A percentile compares a stretch with the other conserved stretches of the same genome.
Evolutionary conservation across 2,888 invertebrate genomes (phyloP).

Genomic region (Heteromyza rotundicornis): DNA sequence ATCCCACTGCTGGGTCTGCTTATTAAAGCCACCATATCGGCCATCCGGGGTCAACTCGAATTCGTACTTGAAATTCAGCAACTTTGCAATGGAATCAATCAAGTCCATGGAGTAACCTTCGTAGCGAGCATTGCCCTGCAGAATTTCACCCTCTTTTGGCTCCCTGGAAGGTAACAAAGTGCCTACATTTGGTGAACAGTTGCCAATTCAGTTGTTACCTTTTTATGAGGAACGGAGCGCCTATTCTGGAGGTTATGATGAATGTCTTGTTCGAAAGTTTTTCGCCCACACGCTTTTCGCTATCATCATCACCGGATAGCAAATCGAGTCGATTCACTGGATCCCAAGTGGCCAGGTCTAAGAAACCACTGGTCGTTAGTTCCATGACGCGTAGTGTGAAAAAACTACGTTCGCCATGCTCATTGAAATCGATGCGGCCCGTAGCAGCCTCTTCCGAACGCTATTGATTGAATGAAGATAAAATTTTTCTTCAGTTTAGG

Average conservation of each 20-base stretch:
- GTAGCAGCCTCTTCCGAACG: slow-evolving; percentile 56
- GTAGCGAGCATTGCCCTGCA: slow-evolving; percentile 77
- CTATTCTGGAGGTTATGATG: slow-evolving; percentile 73
- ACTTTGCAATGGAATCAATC: slow-evolving; percentile 78
- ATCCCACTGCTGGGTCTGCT: slow-evolving; percentile 77
- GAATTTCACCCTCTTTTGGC: slow-evolving; percentile 66
- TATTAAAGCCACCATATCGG: slow-evolving; percentile 73
- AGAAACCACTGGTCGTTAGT: slow-evolving; percentile 66
- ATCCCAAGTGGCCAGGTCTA: slow-evolving; percentile 64
- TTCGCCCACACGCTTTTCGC: slow-evolving; percentile 64
- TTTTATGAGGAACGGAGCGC: slow-evolving; percentile 73
- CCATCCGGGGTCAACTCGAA: slow-evolving; percentile 76
- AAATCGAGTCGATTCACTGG: slow-evolving; percentile 58
- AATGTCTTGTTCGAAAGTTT: slow-evolving; percentile 71
- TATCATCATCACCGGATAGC: slow-evolving; percentile 67
- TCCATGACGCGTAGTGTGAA: slow-evolving; percentile 75
- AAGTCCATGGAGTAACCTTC: slow-evolving; percentile 93
- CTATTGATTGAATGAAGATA: slow-evolving; percentile 33
- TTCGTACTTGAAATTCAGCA: slow-evolving; percentile 72
- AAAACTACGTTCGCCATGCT: slow-evolving; percentile 71
- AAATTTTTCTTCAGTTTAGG: neutral
- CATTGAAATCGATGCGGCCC: slow-evolving; percentile 59
- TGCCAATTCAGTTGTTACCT: slow-evolving; percentile 42
- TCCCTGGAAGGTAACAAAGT: slow-evolving; percentile 39
- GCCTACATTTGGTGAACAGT: slow-evolving; percentile 69